Percentiles rank a stretch among this genome's conserved stretches.
These are phyloP conservation scores for Caenorhabditis plicata DNA, from an alignment of 2,888 invertebrate species.

Conservation along the genomic window DNA sequence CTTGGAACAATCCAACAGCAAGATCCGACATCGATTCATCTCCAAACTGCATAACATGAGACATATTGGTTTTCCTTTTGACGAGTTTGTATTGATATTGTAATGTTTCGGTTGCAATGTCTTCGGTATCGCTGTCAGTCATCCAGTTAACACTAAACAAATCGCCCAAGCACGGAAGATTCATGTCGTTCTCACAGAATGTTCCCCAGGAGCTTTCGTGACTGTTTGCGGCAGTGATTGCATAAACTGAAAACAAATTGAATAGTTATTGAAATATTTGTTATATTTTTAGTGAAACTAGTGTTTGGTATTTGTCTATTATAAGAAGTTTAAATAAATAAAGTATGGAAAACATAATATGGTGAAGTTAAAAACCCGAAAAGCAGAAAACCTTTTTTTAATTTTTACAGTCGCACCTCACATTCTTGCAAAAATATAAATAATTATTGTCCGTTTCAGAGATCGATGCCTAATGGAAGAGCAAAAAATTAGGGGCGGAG, in stretches of 20 bases:
- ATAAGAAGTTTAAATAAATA: too few species aligned
- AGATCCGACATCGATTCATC: conserved; percentile 66
- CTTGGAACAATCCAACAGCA: conserved; percentile 67
- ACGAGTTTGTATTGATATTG: conserved; percentile 70
- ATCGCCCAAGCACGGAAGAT: conserved; percentile 70
- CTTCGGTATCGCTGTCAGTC: conserved; percentile 71
- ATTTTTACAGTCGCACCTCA: too few species aligned
- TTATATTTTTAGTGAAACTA: too few species aligned
- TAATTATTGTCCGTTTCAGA: too few species aligned
- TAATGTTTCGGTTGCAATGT: conserved; percentile 69
- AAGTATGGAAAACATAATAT: too few species aligned
- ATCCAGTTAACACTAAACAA: conserved; percentile 74
- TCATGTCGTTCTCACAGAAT: conserved; percentile 69
- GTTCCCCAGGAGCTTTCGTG: conserved; percentile 73
- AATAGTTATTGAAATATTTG: too few species aligned
- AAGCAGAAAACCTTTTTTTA: too few species aligned
- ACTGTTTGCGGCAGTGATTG: conserved; percentile 72
- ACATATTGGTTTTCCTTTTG: conserved; percentile 70
- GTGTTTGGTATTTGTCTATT: too few species aligned
- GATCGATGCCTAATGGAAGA: too few species aligned
- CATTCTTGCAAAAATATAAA: too few species aligned
- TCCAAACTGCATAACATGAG: conserved; percentile 72
- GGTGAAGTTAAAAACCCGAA: too few species aligned
- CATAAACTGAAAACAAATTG: conserved; percentile 70
- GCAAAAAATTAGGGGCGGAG: too few species aligned